Evolutionary conservation across 2,888 invertebrate genomes (phyloP).

Genomic region (Mythimna lalbum): DNA sequence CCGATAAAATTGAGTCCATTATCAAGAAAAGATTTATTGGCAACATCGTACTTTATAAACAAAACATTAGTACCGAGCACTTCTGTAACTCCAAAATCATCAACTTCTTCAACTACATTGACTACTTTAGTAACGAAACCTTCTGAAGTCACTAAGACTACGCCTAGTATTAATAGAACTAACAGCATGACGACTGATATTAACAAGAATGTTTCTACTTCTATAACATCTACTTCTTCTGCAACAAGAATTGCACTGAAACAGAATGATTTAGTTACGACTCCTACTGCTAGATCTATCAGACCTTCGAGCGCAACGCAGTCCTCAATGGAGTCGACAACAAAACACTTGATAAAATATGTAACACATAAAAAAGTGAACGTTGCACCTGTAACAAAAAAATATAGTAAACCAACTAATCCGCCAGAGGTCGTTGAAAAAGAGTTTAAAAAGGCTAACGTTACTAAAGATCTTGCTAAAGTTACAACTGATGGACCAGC

Average conservation of each 20-base stretch:
- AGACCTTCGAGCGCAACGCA: slow-evolving; percentile 53
- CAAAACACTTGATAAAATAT: slow-evolving; percentile 61
- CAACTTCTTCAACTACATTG: slow-evolving; percentile 59
- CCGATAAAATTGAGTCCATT: slow-evolving; percentile 62
- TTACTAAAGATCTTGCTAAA: slow-evolving; percentile 68
- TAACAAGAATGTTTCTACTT: slow-evolving; percentile 78
- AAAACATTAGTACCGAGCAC: slow-evolving; percentile 55
- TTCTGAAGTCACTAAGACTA: slow-evolving; percentile 57
- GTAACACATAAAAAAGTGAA: slow-evolving; percentile 56
- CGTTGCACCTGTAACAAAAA: slow-evolving; percentile 56
- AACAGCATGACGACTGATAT: slow-evolving; percentile 85
- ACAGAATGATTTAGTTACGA: slow-evolving; percentile 50
- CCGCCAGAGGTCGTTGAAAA: slow-evolving; percentile 50
- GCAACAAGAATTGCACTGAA: slow-evolving; percentile 58
- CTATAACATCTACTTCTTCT: slow-evolving; percentile 77
- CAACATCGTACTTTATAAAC: slow-evolving; percentile 41
- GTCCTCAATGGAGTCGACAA: slow-evolving; percentile 53
- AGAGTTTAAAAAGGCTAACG: slow-evolving; percentile 67
- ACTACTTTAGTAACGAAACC: slow-evolving; percentile 55
- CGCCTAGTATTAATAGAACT: slow-evolving; percentile 76
- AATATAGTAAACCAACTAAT: slow-evolving; percentile 48
- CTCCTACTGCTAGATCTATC: slow-evolving; percentile 54
- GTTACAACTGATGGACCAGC: slow-evolving; percentile 78
- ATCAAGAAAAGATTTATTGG: slow-evolving; percentile 48
- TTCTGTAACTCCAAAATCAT: slow-evolving; percentile 50